These are phyloP conservation scores for Amaurobius ferox DNA, from an alignment of 2,888 invertebrate species.

Conservation along the genomic window DNA sequence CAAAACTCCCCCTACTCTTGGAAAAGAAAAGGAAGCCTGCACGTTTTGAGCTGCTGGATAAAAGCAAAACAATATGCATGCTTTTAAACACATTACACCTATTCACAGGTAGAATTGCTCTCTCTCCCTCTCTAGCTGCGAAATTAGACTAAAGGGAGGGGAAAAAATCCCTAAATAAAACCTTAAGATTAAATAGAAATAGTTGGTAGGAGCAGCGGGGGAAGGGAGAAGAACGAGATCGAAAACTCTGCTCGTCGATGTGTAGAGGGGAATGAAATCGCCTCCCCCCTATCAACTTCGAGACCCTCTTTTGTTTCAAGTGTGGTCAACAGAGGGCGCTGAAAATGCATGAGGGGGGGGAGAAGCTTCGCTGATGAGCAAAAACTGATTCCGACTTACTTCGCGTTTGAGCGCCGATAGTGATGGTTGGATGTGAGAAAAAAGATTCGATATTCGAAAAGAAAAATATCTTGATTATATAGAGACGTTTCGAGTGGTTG, in stretches of 20 bases:
- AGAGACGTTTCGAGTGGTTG: too few species aligned
- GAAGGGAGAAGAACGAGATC: conserved; percentile 6
- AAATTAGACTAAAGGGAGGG: too few species aligned
- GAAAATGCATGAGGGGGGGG: conserved; percentile 13
- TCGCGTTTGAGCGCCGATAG: conserved; percentile 36
- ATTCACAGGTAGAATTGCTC: too few species aligned
- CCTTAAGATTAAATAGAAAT: conserved; percentile 29
- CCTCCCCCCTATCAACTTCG: conserved; percentile 24
- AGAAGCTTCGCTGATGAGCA: conserved; percentile 19
- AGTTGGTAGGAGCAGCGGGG: neutral
- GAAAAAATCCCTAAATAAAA: conserved; percentile 41
- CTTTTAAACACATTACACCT: too few species aligned
- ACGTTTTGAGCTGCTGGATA: too few species aligned
- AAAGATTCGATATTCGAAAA: neutral
- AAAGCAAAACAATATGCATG: too few species aligned
- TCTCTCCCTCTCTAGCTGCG: too few species aligned
- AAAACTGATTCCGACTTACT: conserved; percentile 56
- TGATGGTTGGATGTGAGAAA: neutral
- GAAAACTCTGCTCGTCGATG: neutral
- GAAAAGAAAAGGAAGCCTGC: too few species aligned
- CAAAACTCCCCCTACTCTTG: too few species aligned
- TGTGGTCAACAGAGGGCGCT: conserved; percentile 56
- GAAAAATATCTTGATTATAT: neutral
- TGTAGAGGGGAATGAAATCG: conserved; percentile 2
- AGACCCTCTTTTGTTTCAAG: conserved; percentile 61